Base-by-base conservation (phyloP, 2,113 vertebrate species). In the Fregetta grallaria region DNA sequence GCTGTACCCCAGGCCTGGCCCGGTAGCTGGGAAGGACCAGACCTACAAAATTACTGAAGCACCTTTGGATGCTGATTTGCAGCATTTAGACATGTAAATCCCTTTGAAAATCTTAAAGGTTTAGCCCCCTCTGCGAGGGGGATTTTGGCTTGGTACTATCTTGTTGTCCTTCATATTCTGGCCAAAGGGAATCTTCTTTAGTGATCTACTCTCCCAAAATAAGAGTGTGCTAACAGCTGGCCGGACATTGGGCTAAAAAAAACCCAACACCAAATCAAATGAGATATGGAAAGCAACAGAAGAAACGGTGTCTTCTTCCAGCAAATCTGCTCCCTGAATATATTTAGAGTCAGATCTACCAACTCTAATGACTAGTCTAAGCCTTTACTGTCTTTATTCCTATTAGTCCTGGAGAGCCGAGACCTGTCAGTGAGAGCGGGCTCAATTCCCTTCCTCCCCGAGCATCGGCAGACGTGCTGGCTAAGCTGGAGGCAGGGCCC, bases 331-430 rank as follows among this genome's bases (percentile, higher is more conserved):
- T 93, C 71, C 14, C 26, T 71, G 56, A 88, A 83, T 93, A 86
- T 90, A 90, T 95, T 96, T 71, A 90, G 66, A 90, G 65, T 74
- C 74, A 67, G 40, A 80, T 81, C 86, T 91, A 71, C 79, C 6
- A 10, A 29, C 50, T 82, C 32, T 93, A 95, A 77, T 88, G 76
- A 91, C 56, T 63, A 67, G 73, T 63, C 56, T 92, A 74, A 95
- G 90, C 94, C 45, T 87, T 92, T 73, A 61, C 77, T 87, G 61
- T 65, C 87, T 93, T 90, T 93, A 75, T 92, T 92, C 73, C 47
- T 34, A 23, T 86, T 91, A 95, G 82, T 86, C 72, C 59, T 13
- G 2, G 40, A 75, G 65, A 90, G 62, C 79, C 0, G 0, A 94
- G 73, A 86, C 52, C 59, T 78, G 79, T 55, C 63, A 88, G 71